Evolutionary conservation across 2,888 invertebrate genomes (phyloP), one percentile per base, ranked within the genome.

Genomic region (Andrena fulva): DNA sequence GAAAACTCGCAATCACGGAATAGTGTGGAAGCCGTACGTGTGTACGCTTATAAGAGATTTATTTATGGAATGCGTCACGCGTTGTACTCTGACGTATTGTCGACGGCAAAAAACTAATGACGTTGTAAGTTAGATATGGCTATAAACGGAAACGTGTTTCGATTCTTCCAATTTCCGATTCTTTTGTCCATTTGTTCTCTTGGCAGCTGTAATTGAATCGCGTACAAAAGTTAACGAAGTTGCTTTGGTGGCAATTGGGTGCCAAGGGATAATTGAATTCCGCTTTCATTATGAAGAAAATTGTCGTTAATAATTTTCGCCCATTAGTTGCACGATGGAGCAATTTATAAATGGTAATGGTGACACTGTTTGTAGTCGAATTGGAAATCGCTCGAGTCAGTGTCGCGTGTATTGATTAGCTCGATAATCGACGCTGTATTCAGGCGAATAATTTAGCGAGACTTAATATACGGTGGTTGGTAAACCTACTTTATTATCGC

Each of bases 401-500:
- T 62, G 54, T 67, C 42, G 24, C 24, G 12, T 6, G 20, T 71
- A 67, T 56, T 8, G 31, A 77, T 62, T n/a, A 6, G 24, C 3
- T 50, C 16, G 48, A 29, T 66, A 71, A 71, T 78, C 70, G 31
- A 62, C 78, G 54, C 63, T 42, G 31, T 33, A 29, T 56, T 66
- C 29, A 4, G 27, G 27, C 2, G 59, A 70, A 59, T 42, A 79
- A 70, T 70, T 60, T 50, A 66, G 24, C 20, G n/a, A 50, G 0
- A 24, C 35, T 64, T 42, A 27, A 56, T 56, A 48, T 56, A 56
- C 33, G 50, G 31, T 62, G 54, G 52, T 24, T 66, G 24, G 24
- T 42, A 24, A 24, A 10, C 2, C 8, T 20, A 33, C 27, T 10
- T 66, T 52, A 59, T 73, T 59, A n/a, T 31, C 50, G 66, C 59